Conservation (phyloP, 2,888 invertebrate species). For the Dioctria linearis region DNA sequence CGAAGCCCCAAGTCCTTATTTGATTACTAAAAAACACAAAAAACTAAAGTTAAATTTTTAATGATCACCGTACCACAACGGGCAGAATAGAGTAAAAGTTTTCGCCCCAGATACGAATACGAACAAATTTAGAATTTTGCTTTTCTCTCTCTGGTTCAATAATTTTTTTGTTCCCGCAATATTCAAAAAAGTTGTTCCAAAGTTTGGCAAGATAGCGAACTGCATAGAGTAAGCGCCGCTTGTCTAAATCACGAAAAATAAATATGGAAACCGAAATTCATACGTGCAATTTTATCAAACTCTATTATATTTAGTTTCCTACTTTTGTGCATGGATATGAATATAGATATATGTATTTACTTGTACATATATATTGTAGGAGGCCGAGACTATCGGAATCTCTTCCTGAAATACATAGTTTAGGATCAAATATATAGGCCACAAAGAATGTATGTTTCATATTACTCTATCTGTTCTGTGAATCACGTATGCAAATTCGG, state of each 20-base stretch:
- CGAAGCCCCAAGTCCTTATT: not conserved
- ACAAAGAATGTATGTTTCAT: conserved; percentile 36
- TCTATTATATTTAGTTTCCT: not conserved
- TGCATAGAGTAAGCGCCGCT: not conserved
- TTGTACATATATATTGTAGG: not conserved
- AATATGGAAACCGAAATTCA: not conserved
- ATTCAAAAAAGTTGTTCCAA: conserved; percentile 4
- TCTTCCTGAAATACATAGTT: conserved; percentile 1
- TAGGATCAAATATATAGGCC: conserved; percentile 24
- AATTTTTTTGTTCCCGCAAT: not conserved
- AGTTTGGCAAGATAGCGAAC: conserved; percentile 23
- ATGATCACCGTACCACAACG: not conserved
- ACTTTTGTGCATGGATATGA: not conserved
- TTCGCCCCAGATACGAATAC: not conserved
- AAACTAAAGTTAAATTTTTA: not conserved
- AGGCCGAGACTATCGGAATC: not conserved
- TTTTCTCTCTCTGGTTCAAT: not conserved
- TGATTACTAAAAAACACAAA: no score
- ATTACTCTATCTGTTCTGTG: conserved; percentile 50
- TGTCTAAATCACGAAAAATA: conserved; percentile 16
- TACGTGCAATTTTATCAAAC: conserved; percentile 16
- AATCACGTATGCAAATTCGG: conserved; percentile 57
- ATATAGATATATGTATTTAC: no score
- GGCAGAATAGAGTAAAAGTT: not conserved
- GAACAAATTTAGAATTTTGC: not conserved